Evolutionary conservation across 2,797 vertebrate species (phyloP).

Genomic region (Pseudochirops cupreus): DNA sequence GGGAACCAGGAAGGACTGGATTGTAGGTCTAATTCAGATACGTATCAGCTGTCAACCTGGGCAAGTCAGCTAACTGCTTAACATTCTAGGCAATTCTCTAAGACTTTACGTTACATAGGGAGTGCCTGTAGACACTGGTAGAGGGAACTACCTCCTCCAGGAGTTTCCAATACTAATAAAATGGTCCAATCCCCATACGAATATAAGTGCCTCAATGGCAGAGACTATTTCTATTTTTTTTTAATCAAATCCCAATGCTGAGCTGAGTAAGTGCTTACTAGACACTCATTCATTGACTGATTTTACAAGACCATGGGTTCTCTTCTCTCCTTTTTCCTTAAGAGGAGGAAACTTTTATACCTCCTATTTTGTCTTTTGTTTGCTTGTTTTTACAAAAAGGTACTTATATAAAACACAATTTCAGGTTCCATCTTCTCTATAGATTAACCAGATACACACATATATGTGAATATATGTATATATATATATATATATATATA

Average conservation of each 20-base stretch:
- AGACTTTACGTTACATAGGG: neutral
- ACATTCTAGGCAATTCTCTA: neutral
- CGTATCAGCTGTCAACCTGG: neutral
- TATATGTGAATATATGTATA: neutral
- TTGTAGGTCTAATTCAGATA: neutral
- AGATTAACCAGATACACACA: neutral
- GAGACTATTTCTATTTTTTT: neutral
- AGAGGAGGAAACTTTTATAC: neutral
- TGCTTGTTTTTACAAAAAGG: neutral
- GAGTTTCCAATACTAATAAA: neutral
- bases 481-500: neutral
- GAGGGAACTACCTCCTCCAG: neutral
- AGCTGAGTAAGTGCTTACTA: neutral
- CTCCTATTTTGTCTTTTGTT: neutral
- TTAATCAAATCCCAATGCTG: neutral
- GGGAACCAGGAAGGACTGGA: neutral
- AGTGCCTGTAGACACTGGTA: neutral
- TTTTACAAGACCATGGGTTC: neutral
- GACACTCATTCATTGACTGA: neutral
- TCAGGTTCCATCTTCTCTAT: neutral
- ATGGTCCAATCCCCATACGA: neutral
- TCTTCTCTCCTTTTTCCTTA: neutral
- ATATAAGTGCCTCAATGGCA: neutral
- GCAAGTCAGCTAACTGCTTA: neutral
- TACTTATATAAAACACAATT: neutral